Conservation (phyloP, 2,888 invertebrate species). For the Clitarchus hookeri region DNA sequence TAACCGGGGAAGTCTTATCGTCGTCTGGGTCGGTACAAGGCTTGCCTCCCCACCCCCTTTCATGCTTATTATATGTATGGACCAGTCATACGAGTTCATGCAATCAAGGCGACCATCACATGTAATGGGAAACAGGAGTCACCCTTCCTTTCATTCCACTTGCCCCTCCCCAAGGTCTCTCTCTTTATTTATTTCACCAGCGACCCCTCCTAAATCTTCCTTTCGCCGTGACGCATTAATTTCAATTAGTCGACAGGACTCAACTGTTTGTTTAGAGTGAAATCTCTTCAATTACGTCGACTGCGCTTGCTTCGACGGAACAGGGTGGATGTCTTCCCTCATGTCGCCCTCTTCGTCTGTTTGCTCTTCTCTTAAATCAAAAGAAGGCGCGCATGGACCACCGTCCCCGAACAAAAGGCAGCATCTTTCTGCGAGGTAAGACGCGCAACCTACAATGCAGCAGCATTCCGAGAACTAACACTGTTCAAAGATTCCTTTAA, state of each 20-base stretch:
- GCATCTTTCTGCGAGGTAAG: too few relatives aligned
- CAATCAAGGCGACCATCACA: neutral
- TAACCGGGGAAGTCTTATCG: neutral
- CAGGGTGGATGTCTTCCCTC: neutral
- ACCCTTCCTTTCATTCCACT: neutral
- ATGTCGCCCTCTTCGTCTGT: neutral
- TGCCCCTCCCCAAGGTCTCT: neutral
- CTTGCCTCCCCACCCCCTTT: neutral
- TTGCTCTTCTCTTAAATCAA: neutral
- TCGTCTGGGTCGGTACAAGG: too few relatives aligned
- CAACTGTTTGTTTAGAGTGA: conserved; percentile 1
- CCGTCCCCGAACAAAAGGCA: too few relatives aligned
- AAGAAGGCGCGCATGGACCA: neutral
- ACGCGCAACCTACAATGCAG: too few relatives aligned
- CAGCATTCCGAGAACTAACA: too few relatives aligned
- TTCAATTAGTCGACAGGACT: conserved; percentile 4
- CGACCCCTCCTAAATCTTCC: neutral
- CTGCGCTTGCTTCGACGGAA: neutral
- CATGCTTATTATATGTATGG: neutral
- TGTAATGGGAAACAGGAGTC: conserved; percentile 5
- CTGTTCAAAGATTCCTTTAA: too few relatives aligned
- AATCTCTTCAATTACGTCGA: neutral
- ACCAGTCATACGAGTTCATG: neutral
- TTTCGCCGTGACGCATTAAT: neutral
- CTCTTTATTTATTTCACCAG: neutral